A percentile compares a stretch with the other conserved stretches of the same genome.
phyloP scores from a whole-genome alignment of 2,888 invertebrate species.

The Prenolepis imparis region DNA sequence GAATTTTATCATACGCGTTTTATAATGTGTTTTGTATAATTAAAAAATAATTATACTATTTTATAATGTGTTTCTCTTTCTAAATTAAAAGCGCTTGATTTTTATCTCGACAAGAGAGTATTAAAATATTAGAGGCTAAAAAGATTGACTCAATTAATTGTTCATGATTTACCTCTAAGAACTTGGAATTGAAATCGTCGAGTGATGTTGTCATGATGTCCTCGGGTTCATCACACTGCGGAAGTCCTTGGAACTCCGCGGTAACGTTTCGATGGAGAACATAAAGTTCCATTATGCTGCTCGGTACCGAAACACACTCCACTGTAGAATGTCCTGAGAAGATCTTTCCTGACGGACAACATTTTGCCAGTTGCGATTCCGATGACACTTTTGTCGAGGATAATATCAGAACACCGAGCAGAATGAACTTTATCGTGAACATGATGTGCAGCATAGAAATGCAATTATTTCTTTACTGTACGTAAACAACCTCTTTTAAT shows the following conservation, averaged over 20 bases:
- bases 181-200: constrained; percentile 38
- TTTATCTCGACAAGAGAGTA: not conserved
- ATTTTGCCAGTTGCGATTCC: constrained; percentile 51
- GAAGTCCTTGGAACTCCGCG: constrained; percentile 45
- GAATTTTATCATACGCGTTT: not conserved
- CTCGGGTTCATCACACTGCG: constrained; percentile 59
- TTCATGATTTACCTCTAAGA: constrained; percentile 50
- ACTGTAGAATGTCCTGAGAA: constrained; percentile 57
- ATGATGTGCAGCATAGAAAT: constrained; percentile 22
- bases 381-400: not conserved
- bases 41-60: not conserved
- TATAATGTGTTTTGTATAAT: too few relatives aligned
- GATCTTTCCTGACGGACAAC: constrained; percentile 72
- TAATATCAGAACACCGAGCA: constrained; percentile 3
- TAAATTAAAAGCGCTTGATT: not conserved
- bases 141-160: not conserved
- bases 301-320: constrained; percentile 41
- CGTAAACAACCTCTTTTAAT: not conserved
- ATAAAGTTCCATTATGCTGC: constrained; percentile 40
- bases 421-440: constrained; percentile 8
- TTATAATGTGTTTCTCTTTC: not conserved
- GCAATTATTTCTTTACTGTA: constrained; percentile 12
- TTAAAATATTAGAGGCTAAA: not conserved
- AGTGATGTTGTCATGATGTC: constrained; percentile 53
- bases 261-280: not conserved